Evolutionary conservation across 2,113 vertebrate species (phyloP).

Genomic region (Mesoclemmys tuberculata): DNA sequence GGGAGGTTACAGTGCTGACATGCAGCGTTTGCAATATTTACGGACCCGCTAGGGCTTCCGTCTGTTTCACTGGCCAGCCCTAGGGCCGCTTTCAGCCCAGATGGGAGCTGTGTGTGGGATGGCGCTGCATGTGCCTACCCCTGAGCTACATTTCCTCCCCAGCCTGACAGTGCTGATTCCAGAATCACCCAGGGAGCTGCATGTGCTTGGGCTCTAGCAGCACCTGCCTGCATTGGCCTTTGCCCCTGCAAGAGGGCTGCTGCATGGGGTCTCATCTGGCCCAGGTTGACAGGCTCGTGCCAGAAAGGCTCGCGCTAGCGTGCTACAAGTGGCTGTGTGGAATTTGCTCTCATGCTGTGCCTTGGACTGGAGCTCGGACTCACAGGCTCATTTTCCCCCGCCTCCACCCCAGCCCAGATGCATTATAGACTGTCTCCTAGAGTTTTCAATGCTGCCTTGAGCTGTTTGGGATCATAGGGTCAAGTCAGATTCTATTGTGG

Average conservation of each 20-base stretch:
- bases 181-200: fast-evolving
- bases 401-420: too few species aligned
- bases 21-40: neutral
- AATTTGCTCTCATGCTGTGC: neutral
- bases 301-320: neutral
- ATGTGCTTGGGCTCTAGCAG: neutral
- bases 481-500: neutral
- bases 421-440: neutral
- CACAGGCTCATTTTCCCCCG: too few species aligned
- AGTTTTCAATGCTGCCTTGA: neutral
- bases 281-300: too few species aligned
- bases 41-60: fast-evolving
- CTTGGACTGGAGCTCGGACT: too few species aligned
- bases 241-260: neutral
- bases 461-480: neutral
- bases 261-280: neutral
- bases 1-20: fast-evolving
- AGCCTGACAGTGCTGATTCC: fast-evolving
- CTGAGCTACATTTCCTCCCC: neutral
- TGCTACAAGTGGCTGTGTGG: neutral
- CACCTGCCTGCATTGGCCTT: fast-evolving
- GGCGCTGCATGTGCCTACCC: neutral
- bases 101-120: fast-evolving
- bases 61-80: fast-evolving
- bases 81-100: neutral